phyloP scores from a whole-genome alignment of 2,113 vertebrate genomes.

The Callocephalon fimbriatum region DNA sequence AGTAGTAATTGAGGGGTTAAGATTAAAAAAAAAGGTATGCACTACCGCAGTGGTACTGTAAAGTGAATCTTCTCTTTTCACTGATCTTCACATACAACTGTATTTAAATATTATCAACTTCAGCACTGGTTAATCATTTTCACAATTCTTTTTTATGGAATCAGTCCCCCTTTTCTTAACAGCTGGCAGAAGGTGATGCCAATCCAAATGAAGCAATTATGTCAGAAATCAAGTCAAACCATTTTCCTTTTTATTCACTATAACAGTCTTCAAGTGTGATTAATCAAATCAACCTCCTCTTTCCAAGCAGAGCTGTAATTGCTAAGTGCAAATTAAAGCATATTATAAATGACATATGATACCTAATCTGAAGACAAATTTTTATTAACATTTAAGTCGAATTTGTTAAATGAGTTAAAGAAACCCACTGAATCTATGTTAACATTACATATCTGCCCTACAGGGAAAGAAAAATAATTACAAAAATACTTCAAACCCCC shows the following conservation, averaged over 20 bases:
- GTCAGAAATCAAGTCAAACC: constrained; percentile 68
- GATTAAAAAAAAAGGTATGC: neutral
- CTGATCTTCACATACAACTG: constrained; percentile 56
- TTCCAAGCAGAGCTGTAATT: constrained; percentile 72
- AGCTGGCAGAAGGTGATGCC: constrained; percentile 47
- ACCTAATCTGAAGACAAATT: constrained; percentile 52
- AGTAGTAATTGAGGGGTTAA: constrained; percentile 3
- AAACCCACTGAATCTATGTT: constrained; percentile 10
- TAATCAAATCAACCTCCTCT: constrained; percentile 78
- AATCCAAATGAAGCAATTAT: constrained; percentile 74
- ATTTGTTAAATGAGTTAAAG: constrained; percentile 60
- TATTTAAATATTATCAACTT: constrained; percentile 45
- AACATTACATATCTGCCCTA: neutral
- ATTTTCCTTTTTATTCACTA: constrained; percentile 49
- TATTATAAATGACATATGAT: constrained; percentile 62
- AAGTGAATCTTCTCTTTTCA: constrained; percentile 6
- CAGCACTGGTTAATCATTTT: constrained; percentile 67
- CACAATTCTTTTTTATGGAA: constrained; percentile 68
- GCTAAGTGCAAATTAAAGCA: constrained; percentile 73
- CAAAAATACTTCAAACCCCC: constrained; percentile 21
- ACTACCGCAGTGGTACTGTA: neutral
- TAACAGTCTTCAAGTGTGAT: constrained; percentile 74
- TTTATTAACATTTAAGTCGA: constrained; percentile 62
- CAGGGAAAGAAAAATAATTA: neutral
- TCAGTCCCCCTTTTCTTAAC: constrained; percentile 40